Base-by-base conservation (phyloP, 2,888 invertebrate species). In the Netelia inedita region DNA sequence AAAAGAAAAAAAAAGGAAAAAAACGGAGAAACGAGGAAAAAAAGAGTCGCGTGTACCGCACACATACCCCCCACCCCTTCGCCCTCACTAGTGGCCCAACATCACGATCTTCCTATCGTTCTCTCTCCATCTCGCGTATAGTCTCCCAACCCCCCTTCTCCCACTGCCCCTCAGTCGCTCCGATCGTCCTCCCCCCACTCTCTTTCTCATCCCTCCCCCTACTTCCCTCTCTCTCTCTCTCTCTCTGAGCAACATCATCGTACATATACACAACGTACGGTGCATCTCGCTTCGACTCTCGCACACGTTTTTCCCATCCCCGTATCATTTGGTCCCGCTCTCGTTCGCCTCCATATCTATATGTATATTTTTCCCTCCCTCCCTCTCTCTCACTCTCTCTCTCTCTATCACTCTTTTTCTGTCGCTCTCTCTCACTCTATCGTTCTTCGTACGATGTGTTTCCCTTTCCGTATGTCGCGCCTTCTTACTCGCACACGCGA, bases 241-340 rank as follows among this genome's bases (percentile, higher is more conserved):
- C 66, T 9, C 23, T 35, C 57, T 71, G 78, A 63, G 83, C 82
- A 85, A 80, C 83, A n/a, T 53, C 41, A 65, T 66, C 10, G 59
- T 50, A 28, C 61, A 50, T 16, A 11, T 16, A 11, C 59, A 81
- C 82, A n/a, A 83, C 83, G 65, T 43, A 73, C 74, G 19, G 69
- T 61, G 79, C 63, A 53, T 79, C 59, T 69, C 66, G 63, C 76
- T 85, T 43, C 23, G 86, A 85, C 86, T 87, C 87, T 86, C 87
- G 85, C 84, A 82, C 83, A 79, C 83, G 83, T 80, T 74, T 84
- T 69, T 75, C 85, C 72, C 84, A 71, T 83, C 79, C 83, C 82
- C 82, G 82, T 85, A 68, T 79, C 86, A 87, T 85, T 85, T 85
- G 85, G 82, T 87, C 87, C 85, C 83, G 69, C 83, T 87, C 85